Base-by-base conservation (phyloP, 2,797 vertebrate species). In the Liparis tanakae region DNA sequence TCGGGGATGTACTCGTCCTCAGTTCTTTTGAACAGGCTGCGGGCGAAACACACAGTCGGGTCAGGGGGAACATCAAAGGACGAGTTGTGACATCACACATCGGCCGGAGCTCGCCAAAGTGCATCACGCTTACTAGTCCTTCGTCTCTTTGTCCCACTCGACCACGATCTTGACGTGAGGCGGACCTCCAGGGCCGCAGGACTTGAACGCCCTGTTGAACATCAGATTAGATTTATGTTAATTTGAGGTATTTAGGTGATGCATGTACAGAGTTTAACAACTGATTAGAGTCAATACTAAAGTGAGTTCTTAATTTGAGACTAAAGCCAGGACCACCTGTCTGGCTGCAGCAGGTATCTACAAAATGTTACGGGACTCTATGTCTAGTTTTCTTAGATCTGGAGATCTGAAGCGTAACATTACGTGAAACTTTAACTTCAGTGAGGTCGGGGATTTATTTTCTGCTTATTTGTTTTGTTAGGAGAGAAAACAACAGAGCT, bases 91-190 rank as follows among this genome's bases (percentile, higher is more conserved):
- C 12, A 46, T 54, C 60, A 53, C 56, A 76, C 58, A 61, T 74
- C 44, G 63, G 73, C 58, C 18, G 0, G 9, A 62, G 58, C 41
- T 51, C 67, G 64, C 46, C 50, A 20, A 46, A 39, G 13, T 6
- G 41, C 7, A 17, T 77, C 7, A 64, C 59, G 96, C 97, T 96
- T 92, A 99, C 98, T 96, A 98, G 87, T 99, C 98, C 92, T 98
- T 99, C 17, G 98, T 99, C 89, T 99, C 98, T 85, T 98, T 98
- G 94, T 99, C 98, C 98, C 98, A 99, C 82, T 99, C 98, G 15
- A 99, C 97, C 36, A 99, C 96, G 60, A 99, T 94, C 89, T 99
- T 99, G 88, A 99, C 96, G 33, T 99, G 98, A 87, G 97, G 96
- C 0, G 97, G 96, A 17, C 98, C 98, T 10, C 98, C 97, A 10